phyloP scores from a whole-genome alignment of 2,797 vertebrate species.

The Onychomys leucogaster region DNA sequence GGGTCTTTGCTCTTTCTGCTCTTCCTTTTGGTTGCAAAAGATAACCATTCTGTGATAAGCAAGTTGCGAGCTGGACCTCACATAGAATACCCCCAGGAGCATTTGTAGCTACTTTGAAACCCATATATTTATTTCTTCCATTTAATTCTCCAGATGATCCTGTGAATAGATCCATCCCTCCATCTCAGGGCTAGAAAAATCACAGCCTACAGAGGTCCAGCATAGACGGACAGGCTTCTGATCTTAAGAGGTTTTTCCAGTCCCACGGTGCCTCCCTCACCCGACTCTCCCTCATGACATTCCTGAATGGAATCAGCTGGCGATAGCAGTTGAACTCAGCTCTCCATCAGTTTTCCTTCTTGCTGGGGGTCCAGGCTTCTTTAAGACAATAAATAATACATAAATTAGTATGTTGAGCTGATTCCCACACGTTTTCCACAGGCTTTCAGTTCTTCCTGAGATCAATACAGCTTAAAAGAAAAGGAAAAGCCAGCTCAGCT shows the following conservation, averaged over 20 bases:
- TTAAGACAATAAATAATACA: constrained; percentile 72
- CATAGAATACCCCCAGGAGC: not conserved
- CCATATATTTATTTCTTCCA: not conserved
- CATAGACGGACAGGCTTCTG: fast-evolving
- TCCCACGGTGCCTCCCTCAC: fast-evolving
- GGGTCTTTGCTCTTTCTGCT: not conserved
- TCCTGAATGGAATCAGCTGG: not conserved
- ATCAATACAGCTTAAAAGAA: constrained; percentile 81
- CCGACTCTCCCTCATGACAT: fast-evolving
- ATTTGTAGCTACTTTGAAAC: not conserved
- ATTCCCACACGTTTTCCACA: constrained; percentile 66
- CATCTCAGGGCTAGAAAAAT: constrained; percentile 27
- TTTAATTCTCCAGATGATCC: not conserved
- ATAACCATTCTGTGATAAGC: not conserved
- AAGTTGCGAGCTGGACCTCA: not conserved
- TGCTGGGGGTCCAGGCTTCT: not conserved
- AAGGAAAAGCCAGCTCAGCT: constrained; percentile 75
- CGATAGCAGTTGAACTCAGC: not conserved
- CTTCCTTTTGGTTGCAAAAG: constrained; percentile 19
- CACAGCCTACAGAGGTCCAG: not conserved
- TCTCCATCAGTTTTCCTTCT: constrained; percentile 22
- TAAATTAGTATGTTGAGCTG: constrained; percentile 76
- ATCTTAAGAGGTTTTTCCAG: not conserved
- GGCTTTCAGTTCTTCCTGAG: constrained; percentile 64
- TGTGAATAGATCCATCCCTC: not conserved